These are phyloP conservation scores for Fragum whitleyi DNA, from an alignment of 2,888 invertebrate species.

Conservation along the genomic window DNA sequence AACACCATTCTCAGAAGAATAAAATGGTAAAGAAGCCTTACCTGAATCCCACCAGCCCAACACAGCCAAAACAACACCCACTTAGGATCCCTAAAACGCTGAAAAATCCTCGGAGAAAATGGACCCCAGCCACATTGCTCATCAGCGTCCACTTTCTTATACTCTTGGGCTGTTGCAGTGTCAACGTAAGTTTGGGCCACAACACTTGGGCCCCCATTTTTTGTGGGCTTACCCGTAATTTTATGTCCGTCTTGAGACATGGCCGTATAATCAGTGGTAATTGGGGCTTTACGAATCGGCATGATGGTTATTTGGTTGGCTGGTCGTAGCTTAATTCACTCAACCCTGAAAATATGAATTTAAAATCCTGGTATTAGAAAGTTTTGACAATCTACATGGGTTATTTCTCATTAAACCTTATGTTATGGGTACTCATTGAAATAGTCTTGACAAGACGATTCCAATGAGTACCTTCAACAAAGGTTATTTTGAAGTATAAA, in stretches of 20 bases:
- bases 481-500: background rate
- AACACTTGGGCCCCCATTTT: conserved; percentile 39
- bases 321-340: conserved; percentile 5
- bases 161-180: conserved; percentile 31
- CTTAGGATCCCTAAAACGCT: conserved; percentile 90
- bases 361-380: background rate
- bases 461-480: background rate
- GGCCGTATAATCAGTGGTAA: conserved; percentile 54
- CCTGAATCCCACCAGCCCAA: conserved; percentile 92
- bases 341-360: background rate
- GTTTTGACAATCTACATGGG: background rate
- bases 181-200: conserved; percentile 50
- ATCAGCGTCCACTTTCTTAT: conserved; percentile 55
- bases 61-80: conserved; percentile 94
- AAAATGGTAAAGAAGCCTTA: too few species aligned
- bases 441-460: background rate
- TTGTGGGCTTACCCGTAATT: conserved; percentile 30
- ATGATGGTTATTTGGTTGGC: conserved; percentile 43
- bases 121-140: conserved; percentile 89
- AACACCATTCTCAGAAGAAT: too few species aligned
- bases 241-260: conserved; percentile 51
- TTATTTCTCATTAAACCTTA: background rate
- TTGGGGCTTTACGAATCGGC: conserved; percentile 52
- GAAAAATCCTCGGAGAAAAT: conserved; percentile 89
- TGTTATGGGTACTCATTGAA: conserved; percentile 3